Conservation (phyloP, 2,888 invertebrate species). For the Blastobasis lacticolella region DNA sequence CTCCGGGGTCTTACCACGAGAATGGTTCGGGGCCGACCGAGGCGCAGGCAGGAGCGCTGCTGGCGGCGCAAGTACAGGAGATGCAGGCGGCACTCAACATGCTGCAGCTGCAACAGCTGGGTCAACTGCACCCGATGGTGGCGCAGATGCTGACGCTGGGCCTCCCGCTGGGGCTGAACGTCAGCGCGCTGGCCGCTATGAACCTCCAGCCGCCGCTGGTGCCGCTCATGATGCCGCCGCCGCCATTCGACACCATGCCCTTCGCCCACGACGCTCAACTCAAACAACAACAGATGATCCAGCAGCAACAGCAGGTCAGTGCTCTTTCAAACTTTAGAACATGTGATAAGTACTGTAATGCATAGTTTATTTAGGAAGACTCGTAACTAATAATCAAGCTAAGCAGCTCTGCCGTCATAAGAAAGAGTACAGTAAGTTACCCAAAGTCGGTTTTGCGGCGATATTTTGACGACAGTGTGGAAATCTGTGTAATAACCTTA, state of each 20-base stretch:
- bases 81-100: slow-evolving; percentile 90
- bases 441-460: too few species aligned
- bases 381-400: neutral
- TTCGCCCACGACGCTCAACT: slow-evolving; percentile 75
- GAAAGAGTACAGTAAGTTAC: too few species aligned
- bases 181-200: slow-evolving; percentile 92
- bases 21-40: slow-evolving; percentile 47
- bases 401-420: neutral
- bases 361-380: neutral
- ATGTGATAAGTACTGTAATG: too few species aligned
- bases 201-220: slow-evolving; percentile 94
- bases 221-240: slow-evolving; percentile 91
- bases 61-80: slow-evolving; percentile 86
- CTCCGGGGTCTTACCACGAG: slow-evolving; percentile 47
- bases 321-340: neutral
- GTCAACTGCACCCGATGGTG: slow-evolving; percentile 93
- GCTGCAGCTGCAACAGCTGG: slow-evolving; percentile 88
- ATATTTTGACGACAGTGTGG: too few species aligned
- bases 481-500: too few species aligned
- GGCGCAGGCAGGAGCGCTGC: slow-evolving; percentile 57
- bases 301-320: slow-evolving; percentile 80
- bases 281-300: slow-evolving; percentile 82
- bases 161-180: slow-evolving; percentile 84
- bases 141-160: slow-evolving; percentile 90
- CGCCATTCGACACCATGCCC: slow-evolving; percentile 81